These are phyloP conservation scores for Azemiops feae DNA, from an alignment of 2,113 vertebrate genomes.

Conservation along the genomic window DNA sequence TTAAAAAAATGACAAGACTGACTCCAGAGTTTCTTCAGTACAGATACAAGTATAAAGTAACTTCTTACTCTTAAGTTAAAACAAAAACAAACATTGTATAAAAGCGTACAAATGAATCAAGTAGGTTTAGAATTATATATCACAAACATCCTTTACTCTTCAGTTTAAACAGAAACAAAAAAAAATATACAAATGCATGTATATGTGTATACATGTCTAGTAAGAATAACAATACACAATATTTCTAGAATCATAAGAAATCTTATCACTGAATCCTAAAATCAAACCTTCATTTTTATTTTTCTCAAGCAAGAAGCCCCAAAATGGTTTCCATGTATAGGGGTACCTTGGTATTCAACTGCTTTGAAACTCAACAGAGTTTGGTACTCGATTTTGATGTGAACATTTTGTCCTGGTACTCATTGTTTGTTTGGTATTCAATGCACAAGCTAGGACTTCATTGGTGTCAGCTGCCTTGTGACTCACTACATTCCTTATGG, in stretches of 20 bases:
- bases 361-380: neutral
- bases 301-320: neutral
- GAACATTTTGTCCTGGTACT: neutral
- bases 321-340: neutral
- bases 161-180: neutral
- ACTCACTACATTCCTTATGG: neutral
- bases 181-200: neutral
- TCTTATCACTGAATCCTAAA: neutral
- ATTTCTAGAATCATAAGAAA: neutral
- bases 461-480: no score
- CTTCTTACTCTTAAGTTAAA: neutral
- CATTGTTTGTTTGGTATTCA: neutral
- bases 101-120: neutral
- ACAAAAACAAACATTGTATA: neutral
- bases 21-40: neutral
- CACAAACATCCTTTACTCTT: neutral
- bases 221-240: neutral
- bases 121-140: neutral
- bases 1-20: neutral
- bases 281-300: neutral
- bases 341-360: no score
- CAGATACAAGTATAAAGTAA: neutral
- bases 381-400: neutral
- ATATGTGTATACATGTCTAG: neutral
- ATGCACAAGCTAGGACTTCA: neutral